A percentile compares a stretch with the other conserved stretches of the same genome.
These are phyloP conservation scores for Trissolcus basalis DNA, from an alignment of 1,140 invertebrate genomes.

Conservation along the genomic window DNA sequence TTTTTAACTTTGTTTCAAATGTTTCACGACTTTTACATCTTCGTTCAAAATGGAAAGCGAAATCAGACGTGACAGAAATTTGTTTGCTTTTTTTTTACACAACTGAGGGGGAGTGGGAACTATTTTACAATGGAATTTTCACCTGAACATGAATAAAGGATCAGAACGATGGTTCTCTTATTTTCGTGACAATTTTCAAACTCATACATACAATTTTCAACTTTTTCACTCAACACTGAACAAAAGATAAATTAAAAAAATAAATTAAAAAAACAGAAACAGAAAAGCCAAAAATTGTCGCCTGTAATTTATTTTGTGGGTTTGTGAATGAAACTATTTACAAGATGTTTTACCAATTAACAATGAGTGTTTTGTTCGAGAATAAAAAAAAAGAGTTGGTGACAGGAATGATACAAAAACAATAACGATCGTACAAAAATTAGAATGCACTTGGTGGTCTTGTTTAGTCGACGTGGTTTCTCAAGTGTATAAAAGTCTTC, in stretches of 20 bases:
- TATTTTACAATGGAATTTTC: too few relatives aligned
- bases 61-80: too few relatives aligned
- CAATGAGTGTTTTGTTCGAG: slow-evolving; percentile 27
- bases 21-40: too few relatives aligned
- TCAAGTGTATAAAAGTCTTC: slow-evolving; percentile 30
- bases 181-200: too few relatives aligned
- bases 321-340: slow-evolving; percentile 43
- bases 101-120: too few relatives aligned
- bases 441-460: slow-evolving; percentile 14
- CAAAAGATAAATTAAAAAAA: too few relatives aligned
- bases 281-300: neutral
- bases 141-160: too few relatives aligned
- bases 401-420: slow-evolving; percentile 20
- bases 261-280: too few relatives aligned
- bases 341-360: slow-evolving; percentile 28
- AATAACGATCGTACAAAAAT: slow-evolving; percentile 31
- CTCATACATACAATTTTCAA: too few relatives aligned
- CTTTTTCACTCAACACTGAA: too few relatives aligned
- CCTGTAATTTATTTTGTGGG: neutral
- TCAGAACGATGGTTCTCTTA: too few relatives aligned
- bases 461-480: slow-evolving; percentile 2
- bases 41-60: too few relatives aligned
- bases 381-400: slow-evolving; percentile 27
- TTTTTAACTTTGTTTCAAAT: slow-evolving; percentile 3
- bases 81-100: slow-evolving; percentile 9